These are phyloP conservation scores for Poicephalus gulielmi DNA, from an alignment of 2,113 vertebrate genomes.

Conservation along the genomic window DNA sequence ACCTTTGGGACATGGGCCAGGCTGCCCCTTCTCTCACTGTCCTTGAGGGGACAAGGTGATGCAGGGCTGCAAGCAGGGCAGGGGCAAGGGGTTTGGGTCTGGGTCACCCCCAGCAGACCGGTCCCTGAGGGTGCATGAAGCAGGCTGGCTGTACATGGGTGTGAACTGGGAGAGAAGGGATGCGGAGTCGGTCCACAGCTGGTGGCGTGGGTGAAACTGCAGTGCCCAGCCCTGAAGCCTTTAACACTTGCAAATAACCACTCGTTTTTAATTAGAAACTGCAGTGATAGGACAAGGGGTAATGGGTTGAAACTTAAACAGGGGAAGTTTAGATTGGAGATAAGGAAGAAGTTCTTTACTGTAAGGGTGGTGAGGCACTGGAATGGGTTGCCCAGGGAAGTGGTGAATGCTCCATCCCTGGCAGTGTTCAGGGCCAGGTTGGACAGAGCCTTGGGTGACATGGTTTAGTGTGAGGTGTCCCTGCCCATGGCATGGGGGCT, in stretches of 20 bases:
- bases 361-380: too few species aligned
- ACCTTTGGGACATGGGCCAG: rapidly evolving
- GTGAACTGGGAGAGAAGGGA: neutral
- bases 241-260: neutral
- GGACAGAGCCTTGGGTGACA: too few species aligned
- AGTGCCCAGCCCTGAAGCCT: neutral
- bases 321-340: too few species aligned
- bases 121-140: neutral
- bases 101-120: neutral
- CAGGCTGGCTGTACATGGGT: neutral
- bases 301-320: too few species aligned
- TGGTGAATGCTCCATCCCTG: too few species aligned
- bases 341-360: too few species aligned
- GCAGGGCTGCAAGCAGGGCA: neutral
- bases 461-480: too few species aligned
- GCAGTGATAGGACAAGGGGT: too few species aligned
- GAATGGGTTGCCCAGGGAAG: too few species aligned
- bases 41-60: neutral
- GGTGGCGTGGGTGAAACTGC: rapidly evolving
- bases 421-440: too few species aligned
- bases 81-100: neutral
- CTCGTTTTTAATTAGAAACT: neutral
- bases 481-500: too few species aligned
- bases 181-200: rapidly evolving
- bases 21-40: neutral